These are phyloP conservation scores for Scaptomyza parva DNA, from an alignment of 2,888 invertebrate species.

Conservation along the genomic window DNA sequence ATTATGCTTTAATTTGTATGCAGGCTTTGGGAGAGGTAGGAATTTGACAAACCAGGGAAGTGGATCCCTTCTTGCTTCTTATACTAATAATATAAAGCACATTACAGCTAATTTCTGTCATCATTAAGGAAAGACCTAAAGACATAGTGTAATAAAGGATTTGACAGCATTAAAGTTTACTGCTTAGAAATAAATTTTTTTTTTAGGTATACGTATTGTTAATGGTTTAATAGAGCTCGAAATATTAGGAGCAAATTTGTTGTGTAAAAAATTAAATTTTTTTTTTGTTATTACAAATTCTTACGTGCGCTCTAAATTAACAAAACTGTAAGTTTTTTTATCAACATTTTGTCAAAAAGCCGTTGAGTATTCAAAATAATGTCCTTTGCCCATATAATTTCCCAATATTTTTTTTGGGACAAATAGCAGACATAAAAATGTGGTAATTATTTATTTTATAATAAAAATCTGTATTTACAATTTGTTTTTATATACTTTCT, in stretches of 20 bases:
- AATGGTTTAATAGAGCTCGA: no score
- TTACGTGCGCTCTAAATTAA: background rate
- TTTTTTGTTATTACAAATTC: no score
- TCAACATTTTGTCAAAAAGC: background rate
- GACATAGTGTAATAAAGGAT: conserved; percentile 38
- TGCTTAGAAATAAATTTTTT: background rate
- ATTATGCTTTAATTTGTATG: conserved; percentile 77
- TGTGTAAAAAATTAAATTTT: no score
- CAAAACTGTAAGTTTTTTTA: background rate
- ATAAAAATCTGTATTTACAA: no score
- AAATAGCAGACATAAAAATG: background rate
- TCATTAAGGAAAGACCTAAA: conserved; percentile 21
- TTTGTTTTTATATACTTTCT: no score
- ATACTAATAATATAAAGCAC: conserved; percentile 48
- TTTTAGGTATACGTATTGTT: no score
- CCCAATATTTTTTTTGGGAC: conserved; percentile 47
- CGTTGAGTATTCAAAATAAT: background rate
- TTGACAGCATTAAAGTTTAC: conserved; percentile 36
- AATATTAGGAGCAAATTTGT: no score
- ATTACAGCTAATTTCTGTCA: conserved; percentile 52
- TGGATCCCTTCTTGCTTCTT: background rate
- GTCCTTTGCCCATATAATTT: conserved; percentile 1
- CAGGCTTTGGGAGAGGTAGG: conserved; percentile 29
- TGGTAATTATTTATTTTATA: background rate
- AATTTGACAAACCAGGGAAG: conserved; percentile 2